Evolutionary conservation across 1,140 invertebrate genomes (phyloP), one percentile per base, ranked within the genome.

Genomic region (Trypoxylus dichotomus): DNA sequence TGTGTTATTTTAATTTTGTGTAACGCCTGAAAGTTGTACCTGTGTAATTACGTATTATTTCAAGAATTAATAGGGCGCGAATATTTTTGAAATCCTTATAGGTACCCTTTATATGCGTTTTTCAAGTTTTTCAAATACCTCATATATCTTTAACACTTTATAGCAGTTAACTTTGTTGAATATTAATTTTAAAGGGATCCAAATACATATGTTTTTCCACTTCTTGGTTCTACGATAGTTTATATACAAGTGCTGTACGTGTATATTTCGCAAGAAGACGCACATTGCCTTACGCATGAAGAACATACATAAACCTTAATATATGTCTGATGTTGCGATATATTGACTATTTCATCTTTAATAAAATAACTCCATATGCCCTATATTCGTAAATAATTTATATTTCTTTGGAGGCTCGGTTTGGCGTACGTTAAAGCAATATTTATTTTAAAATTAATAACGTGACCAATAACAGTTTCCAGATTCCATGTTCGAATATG

Each of bases 381-480:
- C 47, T 54, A 54, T 54, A 54, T 54, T 54, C 47, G 47, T 54
- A 54, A 54, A 54, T 54, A 54, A 54, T 54, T 54, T 54, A 54
- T 54, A 54, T 54, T 54, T 54, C 47, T 54, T 54, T 7, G 47
- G 47, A n/a, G 47, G 47, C 47, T 15, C 19, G 47, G 47, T 15
- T 19, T n/a, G 15, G 47, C 15, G 47, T 54, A n/a, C 47, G 10
- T 54, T 54, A 54, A 54, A 54, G 19, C 47, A 54, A 54, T n/a
- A 54, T 54, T 54, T 54, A 54, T 54, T 54, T 54, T 54, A 54
- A 54, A 54, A 54, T 54, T 54, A 54, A 54, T 54, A 54, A 54
- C 47, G 47, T 54, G 47, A 54, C 47, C 15, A 54, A 54, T 54
- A 54, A 54, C 47, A 54, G 47, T 54, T 54, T 54, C 47, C 47